Evolutionary conservation across 2,888 invertebrate species (phyloP), one percentile per base, ranked within the genome.

Genomic region (Brachypalpus laphriformis): DNA sequence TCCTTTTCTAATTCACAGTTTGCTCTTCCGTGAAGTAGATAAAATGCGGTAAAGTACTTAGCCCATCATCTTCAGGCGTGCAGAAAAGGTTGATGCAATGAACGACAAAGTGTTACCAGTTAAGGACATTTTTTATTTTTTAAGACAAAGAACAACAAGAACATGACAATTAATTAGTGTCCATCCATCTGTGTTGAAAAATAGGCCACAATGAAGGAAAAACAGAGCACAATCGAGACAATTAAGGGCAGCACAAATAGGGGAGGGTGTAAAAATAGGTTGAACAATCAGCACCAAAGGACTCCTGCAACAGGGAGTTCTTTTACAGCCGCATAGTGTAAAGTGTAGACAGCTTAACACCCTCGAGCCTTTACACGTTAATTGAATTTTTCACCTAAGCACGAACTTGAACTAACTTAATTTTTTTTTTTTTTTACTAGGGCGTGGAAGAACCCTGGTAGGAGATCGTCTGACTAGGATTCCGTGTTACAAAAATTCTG

Each of bases 91-190:
- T 42, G n/a, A 37, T 61, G 80, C 80, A 80, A 78, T 74, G 51
- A 61, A 57, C 34, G 54, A 34, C 25, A 59, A 65, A 51, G 54
- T 61, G 51, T 34, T 61, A 54, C 18, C 45, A 31, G 66, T 68
- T 40, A 71, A 65, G 59, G 31, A 65, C 49, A 8, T 40, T 42
- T 45, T 25, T 0, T 25, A 22, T 49, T 25, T 49, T n/a, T 2
- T 28, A 59, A 45, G 11, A 20, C 22, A 16, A 47, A 40, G 18
- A n/a, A 3, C 56, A 56, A 42, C 22, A 40, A 61, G 9, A 40
- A 45, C 9, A 42, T 25, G 65, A 49, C 49, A 65, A 78, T 63
- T 78, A 78, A 78, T 78, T 78, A 78, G 45, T 56, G 70, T 71
- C 77, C 63, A 71, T 56, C 63, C 56, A 59, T 71, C 37, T 75